A percentile compares a stretch with the other conserved stretches of the same genome.
Evolutionary conservation across 2,888 invertebrate species (phyloP).

Genomic region (Axea sp.): DNA sequence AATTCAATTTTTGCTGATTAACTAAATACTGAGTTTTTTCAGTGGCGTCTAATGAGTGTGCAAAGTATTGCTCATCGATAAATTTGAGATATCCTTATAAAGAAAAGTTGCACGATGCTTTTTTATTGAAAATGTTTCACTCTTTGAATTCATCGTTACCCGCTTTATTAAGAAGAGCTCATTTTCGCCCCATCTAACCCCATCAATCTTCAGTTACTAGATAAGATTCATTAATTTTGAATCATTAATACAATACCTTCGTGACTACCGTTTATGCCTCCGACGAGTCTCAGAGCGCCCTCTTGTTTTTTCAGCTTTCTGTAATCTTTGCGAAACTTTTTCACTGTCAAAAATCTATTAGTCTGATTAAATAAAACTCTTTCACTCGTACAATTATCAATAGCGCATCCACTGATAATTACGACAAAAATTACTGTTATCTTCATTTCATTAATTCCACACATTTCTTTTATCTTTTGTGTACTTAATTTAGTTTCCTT

Average conservation of each 20-base stretch:
- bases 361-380: slow-evolving; percentile 19
- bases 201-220: slow-evolving; percentile 4
- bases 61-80: no score
- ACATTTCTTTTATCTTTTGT: neutral
- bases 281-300: slow-evolving; percentile 86
- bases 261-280: slow-evolving; percentile 81
- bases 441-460: neutral
- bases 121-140: no score
- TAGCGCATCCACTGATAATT: slow-evolving; percentile 7
- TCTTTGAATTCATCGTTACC: no score
- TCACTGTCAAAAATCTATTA: slow-evolving; percentile 83
- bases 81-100: no score
- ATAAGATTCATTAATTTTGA: slow-evolving; percentile 12
- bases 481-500: no score
- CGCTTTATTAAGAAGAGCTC: no score
- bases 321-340: slow-evolving; percentile 85
- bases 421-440: slow-evolving; percentile 6
- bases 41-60: no score
- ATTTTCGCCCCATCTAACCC: slow-evolving; percentile 2
- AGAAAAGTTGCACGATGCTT: no score
- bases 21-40: no score
- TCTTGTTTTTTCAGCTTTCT: slow-evolving; percentile 87
- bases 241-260: slow-evolving; percentile 83
- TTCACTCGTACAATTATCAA: slow-evolving; percentile 16
- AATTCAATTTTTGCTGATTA: no score